These are phyloP conservation scores for Trissolcus basalis DNA, from an alignment of 1,140 invertebrate species.

Conservation along the genomic window DNA sequence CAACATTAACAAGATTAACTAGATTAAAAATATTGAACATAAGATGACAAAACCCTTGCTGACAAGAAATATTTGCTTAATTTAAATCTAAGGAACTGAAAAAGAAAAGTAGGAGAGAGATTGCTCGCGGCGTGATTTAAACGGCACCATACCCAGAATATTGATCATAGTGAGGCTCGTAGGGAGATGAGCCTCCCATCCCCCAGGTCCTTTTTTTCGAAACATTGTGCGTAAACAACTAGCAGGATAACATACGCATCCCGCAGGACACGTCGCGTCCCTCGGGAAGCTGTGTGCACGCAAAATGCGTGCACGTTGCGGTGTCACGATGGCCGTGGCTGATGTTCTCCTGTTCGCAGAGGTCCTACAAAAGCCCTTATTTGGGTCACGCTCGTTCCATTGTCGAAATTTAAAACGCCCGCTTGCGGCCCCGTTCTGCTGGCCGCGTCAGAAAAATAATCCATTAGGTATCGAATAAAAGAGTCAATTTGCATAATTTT, in stretches of 20 bases:
- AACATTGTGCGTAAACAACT: constrained; percentile 74
- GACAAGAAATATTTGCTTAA: too few relatives aligned
- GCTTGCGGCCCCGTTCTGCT: constrained; percentile 65
- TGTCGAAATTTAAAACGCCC: constrained; percentile 50
- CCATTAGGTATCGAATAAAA: constrained; percentile 75
- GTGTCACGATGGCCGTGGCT: constrained; percentile 45
- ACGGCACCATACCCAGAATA: constrained; percentile 1
- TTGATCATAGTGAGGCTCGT: constrained; percentile 26
- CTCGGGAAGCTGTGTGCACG: constrained; percentile 52
- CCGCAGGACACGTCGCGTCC: constrained; percentile 56
- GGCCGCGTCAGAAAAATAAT: constrained; percentile 73
- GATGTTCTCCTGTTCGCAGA: constrained; percentile 70
- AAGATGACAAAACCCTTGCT: too few relatives aligned
- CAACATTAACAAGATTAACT: too few relatives aligned
- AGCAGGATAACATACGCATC: constrained; percentile 72
- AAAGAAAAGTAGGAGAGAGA: too few relatives aligned
- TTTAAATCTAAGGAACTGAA: too few relatives aligned
- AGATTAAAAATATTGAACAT: too few relatives aligned
- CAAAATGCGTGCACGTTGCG: constrained; percentile 59
- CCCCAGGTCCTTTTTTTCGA: constrained; percentile 58
- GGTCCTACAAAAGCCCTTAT: constrained; percentile 77
- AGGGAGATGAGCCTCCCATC: constrained; percentile 37
- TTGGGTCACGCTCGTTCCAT: constrained; percentile 69
- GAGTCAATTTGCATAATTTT: constrained; percentile 75
- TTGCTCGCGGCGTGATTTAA: too few relatives aligned